phyloP scores from a whole-genome alignment of 2,797 vertebrate genomes.

The Sebastiscus tertius region DNA sequence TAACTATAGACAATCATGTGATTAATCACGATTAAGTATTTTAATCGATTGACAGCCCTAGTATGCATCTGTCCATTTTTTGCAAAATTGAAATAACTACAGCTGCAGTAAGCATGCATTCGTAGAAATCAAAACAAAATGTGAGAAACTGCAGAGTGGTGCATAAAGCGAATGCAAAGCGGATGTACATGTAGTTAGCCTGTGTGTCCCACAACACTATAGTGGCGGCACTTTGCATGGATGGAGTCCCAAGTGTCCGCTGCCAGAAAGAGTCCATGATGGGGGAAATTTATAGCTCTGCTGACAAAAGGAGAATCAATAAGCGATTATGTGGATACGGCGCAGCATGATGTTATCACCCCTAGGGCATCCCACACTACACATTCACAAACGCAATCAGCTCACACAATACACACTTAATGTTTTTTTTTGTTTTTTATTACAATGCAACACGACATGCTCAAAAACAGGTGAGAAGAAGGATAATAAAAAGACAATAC shows the following conservation, averaged over 20 bases:
- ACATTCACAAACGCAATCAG: conserved; percentile 36
- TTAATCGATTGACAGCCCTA: too few species aligned
- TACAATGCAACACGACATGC: neutral
- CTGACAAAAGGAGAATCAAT: conserved; percentile 72
- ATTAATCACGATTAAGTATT: too few species aligned
- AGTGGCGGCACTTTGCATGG: conserved; percentile 4
- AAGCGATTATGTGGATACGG: conserved; percentile 65
- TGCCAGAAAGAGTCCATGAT: conserved; percentile 41
- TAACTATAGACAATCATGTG: too few species aligned
- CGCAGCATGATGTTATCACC: conserved; percentile 62
- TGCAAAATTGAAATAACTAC: neutral
- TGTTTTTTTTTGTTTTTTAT: neutral
- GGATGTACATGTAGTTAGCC: neutral
- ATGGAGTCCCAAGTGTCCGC: conserved; percentile 25
- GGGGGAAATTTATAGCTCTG: conserved; percentile 56
- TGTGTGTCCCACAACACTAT: neutral
- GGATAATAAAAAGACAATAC: conserved; percentile 32
- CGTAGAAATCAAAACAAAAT: neutral
- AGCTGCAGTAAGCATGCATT: neutral
- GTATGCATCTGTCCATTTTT: neutral
- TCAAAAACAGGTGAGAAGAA: conserved; percentile 24
- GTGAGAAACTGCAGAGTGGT: neutral
- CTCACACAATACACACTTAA: conserved; percentile 22
- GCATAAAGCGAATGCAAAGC: conserved; percentile 9
- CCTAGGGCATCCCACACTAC: conserved; percentile 26